Conservation (phyloP, 2,888 invertebrate genomes). For the Noctua comes region DNA sequence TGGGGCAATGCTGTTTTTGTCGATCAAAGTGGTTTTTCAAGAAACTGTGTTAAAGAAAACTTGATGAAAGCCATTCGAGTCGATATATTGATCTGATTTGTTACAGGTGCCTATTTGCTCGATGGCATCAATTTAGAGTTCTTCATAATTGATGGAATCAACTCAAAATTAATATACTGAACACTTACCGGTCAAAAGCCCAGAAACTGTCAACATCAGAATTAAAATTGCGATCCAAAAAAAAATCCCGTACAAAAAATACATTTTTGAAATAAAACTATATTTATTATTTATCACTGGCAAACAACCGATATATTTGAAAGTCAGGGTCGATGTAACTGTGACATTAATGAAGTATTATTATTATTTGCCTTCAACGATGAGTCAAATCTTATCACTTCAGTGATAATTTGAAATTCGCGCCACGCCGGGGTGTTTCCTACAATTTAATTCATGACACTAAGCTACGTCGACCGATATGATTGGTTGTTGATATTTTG, state of each 20-base stretch:
- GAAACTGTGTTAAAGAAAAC: not conserved
- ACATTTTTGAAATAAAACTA: not conserved
- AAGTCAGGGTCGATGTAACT: constrained; percentile 17
- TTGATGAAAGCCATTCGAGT: not conserved
- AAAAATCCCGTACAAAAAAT: constrained; percentile 3
- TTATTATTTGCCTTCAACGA: not conserved
- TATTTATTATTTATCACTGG: not conserved
- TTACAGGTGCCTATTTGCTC: not conserved
- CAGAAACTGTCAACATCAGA: not conserved
- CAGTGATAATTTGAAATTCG: constrained; percentile 16
- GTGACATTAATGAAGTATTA: not conserved
- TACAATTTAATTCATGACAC: not conserved
- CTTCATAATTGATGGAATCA: not conserved
- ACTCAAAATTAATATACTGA: not conserved
- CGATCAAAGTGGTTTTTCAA: not conserved
- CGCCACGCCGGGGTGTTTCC: not conserved
- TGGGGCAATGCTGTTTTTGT: not conserved
- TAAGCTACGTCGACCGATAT: not conserved
- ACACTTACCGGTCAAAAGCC: not conserved
- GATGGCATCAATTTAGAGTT: not conserved
- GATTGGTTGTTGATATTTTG: constrained; percentile 6
- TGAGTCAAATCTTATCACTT: constrained; percentile 7
- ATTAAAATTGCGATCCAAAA: constrained; percentile 24
- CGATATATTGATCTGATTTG: not conserved
- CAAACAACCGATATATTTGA: constrained; percentile 14